A percentile compares a stretch with the other conserved stretches of the same genome.
Evolutionary conservation across 2,797 vertebrate species (phyloP).

Genomic region (Pempheris klunzingeri): DNA sequence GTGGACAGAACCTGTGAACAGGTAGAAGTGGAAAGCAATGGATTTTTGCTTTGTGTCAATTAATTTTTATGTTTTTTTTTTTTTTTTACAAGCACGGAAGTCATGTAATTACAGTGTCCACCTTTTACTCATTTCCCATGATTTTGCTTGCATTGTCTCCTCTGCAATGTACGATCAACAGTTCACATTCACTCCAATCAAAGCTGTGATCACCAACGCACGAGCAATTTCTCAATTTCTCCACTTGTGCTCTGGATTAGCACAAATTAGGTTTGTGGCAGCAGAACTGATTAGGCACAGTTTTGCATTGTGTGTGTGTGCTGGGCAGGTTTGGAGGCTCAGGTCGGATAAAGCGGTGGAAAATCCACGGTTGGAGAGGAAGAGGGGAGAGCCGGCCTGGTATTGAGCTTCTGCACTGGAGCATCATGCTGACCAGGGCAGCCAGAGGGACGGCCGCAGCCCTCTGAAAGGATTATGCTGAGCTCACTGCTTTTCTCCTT

Average conservation of each 20-base stretch:
- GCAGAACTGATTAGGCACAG: conserved; percentile 87
- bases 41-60: conserved; percentile 11
- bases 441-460: conserved; percentile 58
- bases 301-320: conserved; percentile 82
- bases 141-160: conserved; percentile 11
- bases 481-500: conserved; percentile 77
- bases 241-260: conserved; percentile 56
- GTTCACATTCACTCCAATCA: conserved; percentile 32
- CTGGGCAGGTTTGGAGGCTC: conserved; percentile 71
- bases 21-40: background rate
- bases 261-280: conserved; percentile 70
- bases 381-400: conserved; percentile 70
- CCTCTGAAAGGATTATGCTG: conserved; percentile 87
- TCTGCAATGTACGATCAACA: conserved; percentile 34
- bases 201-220: conserved; percentile 32
- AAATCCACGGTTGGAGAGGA: conserved; percentile 83
- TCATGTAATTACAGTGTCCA: background rate
- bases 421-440: conserved; percentile 81
- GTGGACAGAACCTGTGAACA: conserved; percentile 20
- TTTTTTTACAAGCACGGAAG: conserved; percentile 9
- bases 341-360: conserved; percentile 83
- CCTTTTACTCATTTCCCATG: background rate
- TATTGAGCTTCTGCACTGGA: conserved; percentile 84
- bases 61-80: conserved; percentile 1
- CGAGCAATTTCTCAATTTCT: conserved; percentile 62